Evolutionary conservation across 2,797 vertebrate genomes (phyloP), one percentile per base, ranked within the genome.

Genomic region (Pseudotriccus pelzelni): DNA sequence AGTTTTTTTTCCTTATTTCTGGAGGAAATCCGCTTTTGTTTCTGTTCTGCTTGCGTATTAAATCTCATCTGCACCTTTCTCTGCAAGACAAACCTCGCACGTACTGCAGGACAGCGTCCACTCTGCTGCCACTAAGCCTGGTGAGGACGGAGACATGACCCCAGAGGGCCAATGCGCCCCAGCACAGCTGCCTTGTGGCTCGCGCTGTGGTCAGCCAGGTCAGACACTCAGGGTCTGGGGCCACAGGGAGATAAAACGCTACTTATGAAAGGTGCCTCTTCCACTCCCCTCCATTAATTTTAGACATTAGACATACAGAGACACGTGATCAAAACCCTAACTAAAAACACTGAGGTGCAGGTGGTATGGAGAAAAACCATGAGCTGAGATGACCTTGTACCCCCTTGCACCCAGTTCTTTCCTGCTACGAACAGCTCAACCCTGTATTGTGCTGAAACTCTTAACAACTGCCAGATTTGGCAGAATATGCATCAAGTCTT

Each of bases 1-100:
- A n/a, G 37, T 9, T 37, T 37, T 37, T 30, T 64, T 83, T 67
- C 46, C 25, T 37, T 13, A 41, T 73, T 75, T 84, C 44, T 70
- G 46, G 12, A 87, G 67, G 59, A 92, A 94, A 84, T 62, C 5
- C 0, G 0, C 25, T 46, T 91, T 58, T 23, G 69, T 63, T 82
- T 36, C 63, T 82, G 36, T 63, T 93, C 77, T 82, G 34, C 36
- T 68, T 2, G 4, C 14, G 14, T 10, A 58, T 16, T 36, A 77
- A 37, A 84, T n/a, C 76, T 47, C 41, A 62, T 63, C 36, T 67
- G 69, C 27, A 13, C 6, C 7, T 37, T 81, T 52, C 84, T 63
- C 66, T 24, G 68, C 0, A 2, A 85, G 34, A 32, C 59, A 46
- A 63, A 76, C 41, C 0, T 2, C 0, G 0, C 2, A 3, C 0